Evolutionary conservation across 2,888 invertebrate species (phyloP).

Genomic region (Pycnomerus fuliginosus): DNA sequence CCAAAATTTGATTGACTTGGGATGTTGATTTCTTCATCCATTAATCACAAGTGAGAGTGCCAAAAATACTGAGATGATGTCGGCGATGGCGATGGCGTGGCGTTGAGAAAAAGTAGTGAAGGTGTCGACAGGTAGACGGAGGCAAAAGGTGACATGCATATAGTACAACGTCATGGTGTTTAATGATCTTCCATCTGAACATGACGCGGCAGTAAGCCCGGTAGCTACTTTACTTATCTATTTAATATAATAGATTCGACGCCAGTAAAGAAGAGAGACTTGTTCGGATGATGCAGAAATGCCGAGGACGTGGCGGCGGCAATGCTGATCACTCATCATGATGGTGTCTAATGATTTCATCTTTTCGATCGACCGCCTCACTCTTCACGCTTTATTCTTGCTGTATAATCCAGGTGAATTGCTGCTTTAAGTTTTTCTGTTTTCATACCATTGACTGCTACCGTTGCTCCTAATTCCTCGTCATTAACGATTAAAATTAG

Average conservation of each 20-base stretch:
- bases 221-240: conserved; percentile 53
- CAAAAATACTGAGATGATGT: too few species aligned
- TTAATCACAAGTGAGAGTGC: conserved; percentile 21
- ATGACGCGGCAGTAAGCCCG: conserved; percentile 51
- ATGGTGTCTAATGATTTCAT: conserved; percentile 17
- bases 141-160: conserved; percentile 26
- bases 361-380: conserved; percentile 14
- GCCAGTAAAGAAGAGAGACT: conserved; percentile 31
- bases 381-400: conserved; percentile 13
- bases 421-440: too few species aligned
- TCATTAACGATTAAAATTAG: too few species aligned
- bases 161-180: conserved; percentile 46
- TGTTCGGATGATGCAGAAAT: conserved; percentile 15
- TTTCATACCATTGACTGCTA: too few species aligned
- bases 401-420: conserved; percentile 20
- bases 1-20: too few species aligned
- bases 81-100: neutral
- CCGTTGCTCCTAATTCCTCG: too few species aligned
- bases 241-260: conserved; percentile 52
- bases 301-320: conserved; percentile 11
- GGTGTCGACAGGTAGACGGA: conserved; percentile 15
- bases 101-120: neutral
- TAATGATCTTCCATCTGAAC: conserved; percentile 48
- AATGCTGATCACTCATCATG: conserved; percentile 15
- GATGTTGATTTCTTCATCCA: conserved; percentile 9